phyloP scores from a whole-genome alignment of 2,888 invertebrate species.

The Chaetogeoica ovagalla region DNA sequence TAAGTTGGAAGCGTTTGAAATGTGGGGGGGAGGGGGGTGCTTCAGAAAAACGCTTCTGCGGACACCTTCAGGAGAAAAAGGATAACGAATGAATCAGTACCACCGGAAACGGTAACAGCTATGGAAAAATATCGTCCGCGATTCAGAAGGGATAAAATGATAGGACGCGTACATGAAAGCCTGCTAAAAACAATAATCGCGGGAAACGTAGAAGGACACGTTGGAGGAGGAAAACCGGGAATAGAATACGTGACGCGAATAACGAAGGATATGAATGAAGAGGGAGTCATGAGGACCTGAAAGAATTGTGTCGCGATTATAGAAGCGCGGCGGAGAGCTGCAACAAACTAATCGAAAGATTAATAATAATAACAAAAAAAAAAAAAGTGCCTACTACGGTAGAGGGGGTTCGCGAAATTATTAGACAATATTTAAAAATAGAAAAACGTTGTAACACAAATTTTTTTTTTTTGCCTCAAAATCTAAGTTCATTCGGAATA shows the following conservation, averaged over 20 bases:
- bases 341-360: not conserved
- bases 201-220: not conserved
- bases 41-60: too few species aligned
- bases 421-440: too few species aligned
- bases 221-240: not conserved
- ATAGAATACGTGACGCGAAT: not conserved
- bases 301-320: not conserved
- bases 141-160: not conserved
- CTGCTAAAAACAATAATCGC: not conserved
- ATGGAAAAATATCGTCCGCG: not conserved
- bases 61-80: too few species aligned
- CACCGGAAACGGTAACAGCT: not conserved
- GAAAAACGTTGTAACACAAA: too few species aligned
- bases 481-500: too few species aligned
- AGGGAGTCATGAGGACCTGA: too few species aligned
- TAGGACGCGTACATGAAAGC: not conserved
- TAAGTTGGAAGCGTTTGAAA: too few species aligned
- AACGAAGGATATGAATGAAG: not conserved
- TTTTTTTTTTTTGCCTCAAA: too few species aligned
- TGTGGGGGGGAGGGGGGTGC: too few species aligned
- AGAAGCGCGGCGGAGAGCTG: not conserved
- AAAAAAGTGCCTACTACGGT: too few species aligned
- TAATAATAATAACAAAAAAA: not conserved
- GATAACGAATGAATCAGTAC: too few species aligned
- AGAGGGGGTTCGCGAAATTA: too few species aligned